These are phyloP conservation scores for Leptoteleia sp. DNA, from an alignment of 1,140 invertebrate genomes.

Conservation along the genomic window DNA sequence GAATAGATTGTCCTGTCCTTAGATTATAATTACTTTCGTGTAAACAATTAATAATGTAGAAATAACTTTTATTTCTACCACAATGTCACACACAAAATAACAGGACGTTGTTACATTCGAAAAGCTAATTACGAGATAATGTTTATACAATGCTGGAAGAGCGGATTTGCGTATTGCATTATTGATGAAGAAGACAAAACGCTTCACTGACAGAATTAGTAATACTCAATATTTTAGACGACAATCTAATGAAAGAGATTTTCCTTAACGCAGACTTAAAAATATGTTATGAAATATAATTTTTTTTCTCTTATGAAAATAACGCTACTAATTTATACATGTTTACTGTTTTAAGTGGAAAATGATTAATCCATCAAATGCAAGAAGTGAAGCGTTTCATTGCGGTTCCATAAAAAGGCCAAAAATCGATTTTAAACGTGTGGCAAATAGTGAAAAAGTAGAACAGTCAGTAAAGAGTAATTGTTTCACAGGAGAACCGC, in stretches of 20 bases:
- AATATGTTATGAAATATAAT: slow-evolving; percentile 7
- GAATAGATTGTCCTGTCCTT: slow-evolving; percentile 22
- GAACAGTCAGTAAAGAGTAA: slow-evolving; percentile 15
- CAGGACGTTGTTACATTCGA: slow-evolving; percentile 7
- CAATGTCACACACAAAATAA: slow-evolving; percentile 22
- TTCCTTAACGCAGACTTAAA: too few species aligned
- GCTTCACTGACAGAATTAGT: slow-evolving; percentile 65
- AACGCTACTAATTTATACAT: slow-evolving; percentile 18
- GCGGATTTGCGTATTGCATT: slow-evolving; percentile 76
- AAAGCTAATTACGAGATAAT: slow-evolving; percentile 58
- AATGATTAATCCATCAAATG: slow-evolving; percentile 31
- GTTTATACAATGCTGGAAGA: slow-evolving; percentile 76
- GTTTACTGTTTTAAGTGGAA: slow-evolving; percentile 21
- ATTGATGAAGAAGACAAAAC: slow-evolving; percentile 55
- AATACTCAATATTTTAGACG: slow-evolving; percentile 5
- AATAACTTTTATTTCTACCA: slow-evolving; percentile 1
- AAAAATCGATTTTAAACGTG: slow-evolving; percentile 24
- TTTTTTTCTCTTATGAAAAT: slow-evolving; percentile 13
- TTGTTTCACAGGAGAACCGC: slow-evolving; percentile 1
- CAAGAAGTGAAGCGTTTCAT: slow-evolving; percentile 52
- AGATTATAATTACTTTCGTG: slow-evolving; percentile 3
- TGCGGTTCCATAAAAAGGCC: slow-evolving; percentile 17
- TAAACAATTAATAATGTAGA: slow-evolving; percentile 15
- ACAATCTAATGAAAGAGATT: slow-evolving; percentile 6
- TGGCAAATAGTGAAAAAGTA: slow-evolving; percentile 45